Percentiles rank a stretch among this genome's conserved stretches.
Conservation (phyloP, 1,140 invertebrate species). For the Plectus sambesii region DNA sequence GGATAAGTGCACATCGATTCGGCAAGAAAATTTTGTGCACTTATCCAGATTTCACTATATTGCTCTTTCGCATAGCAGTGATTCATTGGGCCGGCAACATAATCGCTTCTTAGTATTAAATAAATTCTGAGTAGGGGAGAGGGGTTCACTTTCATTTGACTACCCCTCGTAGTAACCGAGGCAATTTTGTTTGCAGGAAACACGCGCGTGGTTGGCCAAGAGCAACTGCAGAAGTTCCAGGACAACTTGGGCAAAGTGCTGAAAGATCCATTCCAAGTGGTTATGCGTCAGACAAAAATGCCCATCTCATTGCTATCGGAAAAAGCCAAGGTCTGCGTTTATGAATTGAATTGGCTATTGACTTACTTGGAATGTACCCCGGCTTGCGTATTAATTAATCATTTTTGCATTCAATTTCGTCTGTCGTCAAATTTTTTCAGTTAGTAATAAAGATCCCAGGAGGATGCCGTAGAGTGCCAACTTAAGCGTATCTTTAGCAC, state of each 20-base stretch:
- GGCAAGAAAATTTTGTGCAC: conserved; percentile 3
- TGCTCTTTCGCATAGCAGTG: conserved; percentile 14
- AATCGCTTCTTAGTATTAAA: too few species aligned
- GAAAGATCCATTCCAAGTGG: conserved; percentile 90
- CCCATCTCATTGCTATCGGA: conserved; percentile 89
- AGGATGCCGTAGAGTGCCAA: too few species aligned
- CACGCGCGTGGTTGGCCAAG: conserved; percentile 68
- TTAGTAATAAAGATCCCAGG: too few species aligned
- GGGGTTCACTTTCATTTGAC: too few species aligned
- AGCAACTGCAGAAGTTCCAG: conserved; percentile 89
- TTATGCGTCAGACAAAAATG: conserved; percentile 88
- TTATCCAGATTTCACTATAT: conserved; percentile 9
- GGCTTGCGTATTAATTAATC: too few species aligned
- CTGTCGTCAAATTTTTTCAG: too few species aligned
- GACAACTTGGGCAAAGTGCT: conserved; percentile 82
- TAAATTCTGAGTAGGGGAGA: too few species aligned
- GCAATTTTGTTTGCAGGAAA: conserved; percentile 48
- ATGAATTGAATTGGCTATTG: neutral
- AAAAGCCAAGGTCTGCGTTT: conserved; percentile 59
- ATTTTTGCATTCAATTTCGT: too few species aligned
- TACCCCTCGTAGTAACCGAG: neutral
- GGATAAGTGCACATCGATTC: conserved; percentile 14
- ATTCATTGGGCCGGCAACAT: too few species aligned
- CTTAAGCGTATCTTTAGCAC: too few species aligned
- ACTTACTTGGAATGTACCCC: too few species aligned